Conservation (phyloP, 2,888 invertebrate species). For the Oxyteleia sp. region DNA sequence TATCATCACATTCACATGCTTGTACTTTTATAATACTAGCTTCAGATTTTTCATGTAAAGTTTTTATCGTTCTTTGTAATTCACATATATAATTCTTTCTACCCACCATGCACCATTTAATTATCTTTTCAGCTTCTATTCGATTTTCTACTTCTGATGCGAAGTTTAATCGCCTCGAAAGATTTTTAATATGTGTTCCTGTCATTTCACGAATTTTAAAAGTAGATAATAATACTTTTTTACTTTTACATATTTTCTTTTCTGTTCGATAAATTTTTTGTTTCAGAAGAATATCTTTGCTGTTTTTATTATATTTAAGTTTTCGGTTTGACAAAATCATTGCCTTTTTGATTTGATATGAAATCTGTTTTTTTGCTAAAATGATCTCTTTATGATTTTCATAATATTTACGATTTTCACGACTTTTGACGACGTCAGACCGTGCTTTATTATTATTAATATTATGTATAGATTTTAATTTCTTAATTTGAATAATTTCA, state of each 20-base stretch:
- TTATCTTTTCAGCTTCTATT: conserved; percentile 25
- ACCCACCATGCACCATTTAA: conserved; percentile 12
- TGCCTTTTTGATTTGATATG: conserved; percentile 15
- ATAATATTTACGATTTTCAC: conserved; percentile 9
- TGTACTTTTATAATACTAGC: conserved; percentile 10
- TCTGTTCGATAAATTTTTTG: conserved; percentile 4
- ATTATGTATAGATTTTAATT: conserved; percentile 1
- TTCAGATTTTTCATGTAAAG: conserved; percentile 19
- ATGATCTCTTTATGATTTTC: conserved; percentile 6
- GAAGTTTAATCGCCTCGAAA: conserved; percentile 7
- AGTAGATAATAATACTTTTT: conserved; percentile 13
- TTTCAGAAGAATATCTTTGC: not conserved
- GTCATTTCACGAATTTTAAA: conserved; percentile 20
- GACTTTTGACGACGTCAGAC: not conserved
- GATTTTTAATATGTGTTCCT: conserved; percentile 11
- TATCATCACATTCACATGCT: not conserved
- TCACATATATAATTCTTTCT: conserved; percentile 7
- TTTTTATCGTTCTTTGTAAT: conserved; percentile 19
- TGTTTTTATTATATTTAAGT: not conserved
- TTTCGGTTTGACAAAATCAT: conserved; percentile 16
- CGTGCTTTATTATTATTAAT: not conserved
- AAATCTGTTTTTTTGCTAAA: conserved; percentile 11
- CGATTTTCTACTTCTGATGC: conserved; percentile 9
- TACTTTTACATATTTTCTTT: conserved; percentile 11
- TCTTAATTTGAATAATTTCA: conserved; percentile 7